A percentile compares a stretch with the other conserved stretches of the same genome.
These are phyloP conservation scores for Riparia riparia DNA, from an alignment of 2,113 vertebrate genomes.

Conservation along the genomic window DNA sequence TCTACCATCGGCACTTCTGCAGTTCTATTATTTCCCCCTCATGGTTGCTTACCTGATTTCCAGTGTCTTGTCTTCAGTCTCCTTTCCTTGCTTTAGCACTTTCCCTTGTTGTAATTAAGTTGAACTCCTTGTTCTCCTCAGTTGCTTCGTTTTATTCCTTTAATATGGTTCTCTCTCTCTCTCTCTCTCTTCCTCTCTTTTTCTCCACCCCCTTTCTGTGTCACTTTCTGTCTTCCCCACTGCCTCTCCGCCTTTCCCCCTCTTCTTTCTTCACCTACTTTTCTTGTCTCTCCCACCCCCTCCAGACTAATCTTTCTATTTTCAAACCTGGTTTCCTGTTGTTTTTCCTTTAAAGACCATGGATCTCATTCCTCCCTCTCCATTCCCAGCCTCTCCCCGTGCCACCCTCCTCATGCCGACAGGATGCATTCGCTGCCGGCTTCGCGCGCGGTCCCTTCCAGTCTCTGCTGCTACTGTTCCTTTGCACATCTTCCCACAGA, in stretches of 20 bases:
- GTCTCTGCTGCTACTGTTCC: not conserved
- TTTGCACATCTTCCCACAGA: not conserved
- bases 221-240: constrained; percentile 53
- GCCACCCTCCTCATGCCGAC: not conserved
- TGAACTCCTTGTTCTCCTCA: constrained; percentile 2
- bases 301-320: constrained; percentile 72
- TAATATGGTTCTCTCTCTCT: constrained; percentile 22
- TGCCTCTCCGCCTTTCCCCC: constrained; percentile 28
- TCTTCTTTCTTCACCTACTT: constrained; percentile 70
- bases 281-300: constrained; percentile 61
- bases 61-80: constrained; percentile 4
- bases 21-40: constrained; percentile 8
- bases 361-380: not conserved
- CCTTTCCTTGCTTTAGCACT: not conserved
- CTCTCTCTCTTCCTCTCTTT: constrained; percentile 34
- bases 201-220: constrained; percentile 60
- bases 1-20: not conserved
- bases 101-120: not conserved
- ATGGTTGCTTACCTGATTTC: constrained; percentile 65
- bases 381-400: not conserved
- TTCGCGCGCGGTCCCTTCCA: not conserved
- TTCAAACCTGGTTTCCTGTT: constrained; percentile 26
- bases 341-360: constrained; percentile 55
- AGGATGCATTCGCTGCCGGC: not conserved
- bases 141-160: constrained; percentile 39